phyloP scores from a whole-genome alignment of 1,140 invertebrate species.

The Drosophila parvula region DNA sequence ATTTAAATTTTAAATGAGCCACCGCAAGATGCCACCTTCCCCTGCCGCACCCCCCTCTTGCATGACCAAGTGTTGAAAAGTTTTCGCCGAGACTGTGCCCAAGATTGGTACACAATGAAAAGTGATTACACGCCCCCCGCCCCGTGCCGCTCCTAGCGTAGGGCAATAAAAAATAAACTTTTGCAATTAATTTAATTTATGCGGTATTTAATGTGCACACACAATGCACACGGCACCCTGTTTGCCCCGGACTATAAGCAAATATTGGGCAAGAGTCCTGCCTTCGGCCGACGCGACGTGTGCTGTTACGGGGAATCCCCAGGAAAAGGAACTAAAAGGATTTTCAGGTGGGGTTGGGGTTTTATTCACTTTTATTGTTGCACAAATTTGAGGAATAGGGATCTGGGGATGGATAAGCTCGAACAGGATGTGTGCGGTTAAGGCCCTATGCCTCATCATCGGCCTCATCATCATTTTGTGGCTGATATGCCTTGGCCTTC shows the following conservation, averaged over 20 bases:
- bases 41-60: neutral
- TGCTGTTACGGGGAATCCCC: neutral
- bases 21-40: slow-evolving; percentile 31
- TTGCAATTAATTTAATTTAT: slow-evolving; percentile 78
- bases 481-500: slow-evolving; percentile 28
- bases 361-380: slow-evolving; percentile 25
- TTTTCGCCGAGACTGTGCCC: slow-evolving; percentile 59
- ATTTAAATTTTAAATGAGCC: slow-evolving; percentile 72
- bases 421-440: slow-evolving; percentile 21
- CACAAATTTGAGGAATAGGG: slow-evolving; percentile 22
- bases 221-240: slow-evolving; percentile 18
- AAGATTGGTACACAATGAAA: slow-evolving; percentile 62
- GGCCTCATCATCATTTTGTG: slow-evolving; percentile 34
- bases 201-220: slow-evolving; percentile 53
- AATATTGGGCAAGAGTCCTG: slow-evolving; percentile 43
- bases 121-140: slow-evolving; percentile 60
- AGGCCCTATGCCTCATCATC: slow-evolving; percentile 14
- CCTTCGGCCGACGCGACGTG: slow-evolving; percentile 18
- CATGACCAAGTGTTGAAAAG: slow-evolving; percentile 42
- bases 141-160: slow-evolving; percentile 1
- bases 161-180: slow-evolving; percentile 71
- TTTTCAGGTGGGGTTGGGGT: slow-evolving; percentile 3
- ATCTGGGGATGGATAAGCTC: slow-evolving; percentile 1
- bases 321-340: slow-evolving; percentile 20
- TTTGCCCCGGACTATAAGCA: slow-evolving; percentile 13